Evolutionary conservation across 2,797 vertebrate species (phyloP).

Genomic region (Premnoplex brunnescens): DNA sequence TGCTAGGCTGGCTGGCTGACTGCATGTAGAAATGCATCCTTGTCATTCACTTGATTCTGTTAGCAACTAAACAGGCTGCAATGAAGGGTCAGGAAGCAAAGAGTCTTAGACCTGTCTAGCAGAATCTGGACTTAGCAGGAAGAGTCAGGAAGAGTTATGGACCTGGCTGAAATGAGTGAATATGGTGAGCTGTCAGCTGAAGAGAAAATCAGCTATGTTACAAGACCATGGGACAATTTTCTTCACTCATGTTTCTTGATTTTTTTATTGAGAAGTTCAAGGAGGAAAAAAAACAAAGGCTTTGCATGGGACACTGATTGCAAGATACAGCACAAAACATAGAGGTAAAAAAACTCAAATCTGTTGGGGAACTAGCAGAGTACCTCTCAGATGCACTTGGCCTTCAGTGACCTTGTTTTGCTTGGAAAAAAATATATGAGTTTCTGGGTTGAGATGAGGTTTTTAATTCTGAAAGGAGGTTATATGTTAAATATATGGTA

Average conservation of each 20-base stretch:
- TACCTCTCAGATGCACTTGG: not conserved
- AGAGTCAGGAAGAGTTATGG: not conserved
- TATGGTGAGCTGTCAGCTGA: not conserved
- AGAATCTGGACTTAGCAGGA: not conserved
- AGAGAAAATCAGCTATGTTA: not conserved
- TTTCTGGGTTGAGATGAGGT: conserved; percentile 15
- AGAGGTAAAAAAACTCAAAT: not conserved
- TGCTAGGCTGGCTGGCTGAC: not conserved
- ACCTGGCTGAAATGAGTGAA: not conserved
- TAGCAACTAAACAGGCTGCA: not conserved
- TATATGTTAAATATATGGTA: conserved; percentile 50
- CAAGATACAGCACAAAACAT: not conserved
- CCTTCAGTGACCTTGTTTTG: conserved; percentile 27
- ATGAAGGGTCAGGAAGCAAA: not conserved
- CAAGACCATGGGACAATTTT: not conserved
- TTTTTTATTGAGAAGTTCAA: not conserved
- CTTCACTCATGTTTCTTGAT: not conserved
- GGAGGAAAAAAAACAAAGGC: not conserved
- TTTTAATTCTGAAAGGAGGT: conserved; percentile 44
- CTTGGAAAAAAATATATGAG: conserved; percentile 6
- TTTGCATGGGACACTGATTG: not conserved
- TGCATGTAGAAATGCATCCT: not conserved
- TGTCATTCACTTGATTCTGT: not conserved
- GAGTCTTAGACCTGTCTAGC: not conserved
- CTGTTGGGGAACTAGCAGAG: not conserved